A percentile compares a stretch with the other conserved stretches of the same genome.
These are phyloP conservation scores for Ciconia boyciana DNA, from an alignment of 2,113 vertebrate species.

Conservation along the genomic window DNA sequence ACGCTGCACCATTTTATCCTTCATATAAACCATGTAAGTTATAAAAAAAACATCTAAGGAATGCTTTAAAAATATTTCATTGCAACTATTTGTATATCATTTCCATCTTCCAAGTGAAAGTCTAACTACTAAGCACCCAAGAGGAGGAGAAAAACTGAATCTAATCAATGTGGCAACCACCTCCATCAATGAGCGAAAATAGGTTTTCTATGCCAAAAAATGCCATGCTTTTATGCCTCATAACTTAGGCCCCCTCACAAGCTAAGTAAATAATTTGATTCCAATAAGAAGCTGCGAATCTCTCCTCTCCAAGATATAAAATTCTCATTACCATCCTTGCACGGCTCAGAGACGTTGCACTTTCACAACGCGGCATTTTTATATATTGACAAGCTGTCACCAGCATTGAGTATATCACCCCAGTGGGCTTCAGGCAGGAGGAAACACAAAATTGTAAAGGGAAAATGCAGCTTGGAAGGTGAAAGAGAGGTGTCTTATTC, in stretches of 20 bases:
- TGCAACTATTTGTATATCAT: background rate
- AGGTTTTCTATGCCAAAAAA: conserved; percentile 21
- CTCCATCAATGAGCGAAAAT: background rate
- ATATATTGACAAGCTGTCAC: conserved; percentile 25
- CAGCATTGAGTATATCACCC: background rate
- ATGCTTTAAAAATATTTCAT: background rate
- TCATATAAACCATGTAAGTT: background rate
- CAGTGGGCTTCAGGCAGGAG: background rate
- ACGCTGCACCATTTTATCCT: background rate
- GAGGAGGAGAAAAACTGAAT: background rate
- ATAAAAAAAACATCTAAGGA: background rate
- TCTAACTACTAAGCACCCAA: background rate
- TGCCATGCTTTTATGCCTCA: background rate
- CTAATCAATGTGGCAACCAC: background rate
- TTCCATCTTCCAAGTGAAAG: background rate
- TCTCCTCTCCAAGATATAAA: conserved; percentile 12
- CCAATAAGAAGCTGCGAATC: background rate
- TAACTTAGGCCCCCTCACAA: background rate
- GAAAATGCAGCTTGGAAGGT: background rate
- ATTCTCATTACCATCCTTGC: conserved; percentile 20
- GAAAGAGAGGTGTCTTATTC: background rate
- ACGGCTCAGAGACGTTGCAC: background rate
- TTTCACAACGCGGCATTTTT: background rate
- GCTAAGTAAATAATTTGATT: conserved; percentile 35
- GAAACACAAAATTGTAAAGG: background rate